These are phyloP conservation scores for Erpobdella octoculata DNA, from an alignment of 2,888 invertebrate species.

Conservation along the genomic window DNA sequence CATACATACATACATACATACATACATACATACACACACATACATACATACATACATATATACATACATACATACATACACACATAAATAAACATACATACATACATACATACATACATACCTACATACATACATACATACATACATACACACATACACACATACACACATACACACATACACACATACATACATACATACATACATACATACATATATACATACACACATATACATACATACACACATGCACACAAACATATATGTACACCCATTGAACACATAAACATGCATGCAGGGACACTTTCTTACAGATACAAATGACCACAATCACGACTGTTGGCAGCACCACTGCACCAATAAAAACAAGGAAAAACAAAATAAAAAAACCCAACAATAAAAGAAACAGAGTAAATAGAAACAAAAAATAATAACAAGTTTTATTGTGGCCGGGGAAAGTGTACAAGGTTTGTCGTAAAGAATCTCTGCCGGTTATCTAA, in stretches of 20 bases:
- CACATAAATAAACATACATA: too few species aligned
- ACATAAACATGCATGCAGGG: background rate
- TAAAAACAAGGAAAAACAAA: too few species aligned
- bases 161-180: conserved; percentile 2
- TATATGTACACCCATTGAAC: background rate
- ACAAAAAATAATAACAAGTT: too few species aligned
- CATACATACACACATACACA: conserved; percentile 7
- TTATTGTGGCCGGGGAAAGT: too few species aligned
- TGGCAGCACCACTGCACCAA: too few species aligned
- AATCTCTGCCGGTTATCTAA: too few species aligned
- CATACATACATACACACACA: conserved; percentile 11
- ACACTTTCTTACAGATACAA: background rate
- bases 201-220: conserved; percentile 9
- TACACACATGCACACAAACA: background rate
- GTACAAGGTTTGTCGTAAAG: too few species aligned
- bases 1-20: conserved; percentile 3
- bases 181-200: conserved; percentile 11
- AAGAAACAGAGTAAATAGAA: too few species aligned
- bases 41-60: background rate
- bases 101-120: too few species aligned
- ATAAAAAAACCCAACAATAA: too few species aligned
- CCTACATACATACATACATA: too few species aligned
- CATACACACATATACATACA: conserved; percentile 11
- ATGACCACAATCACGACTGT: too few species aligned
- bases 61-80: background rate